Evolutionary conservation across 1,140 invertebrate species (phyloP).

Genomic region (Heliconius melpomene): DNA sequence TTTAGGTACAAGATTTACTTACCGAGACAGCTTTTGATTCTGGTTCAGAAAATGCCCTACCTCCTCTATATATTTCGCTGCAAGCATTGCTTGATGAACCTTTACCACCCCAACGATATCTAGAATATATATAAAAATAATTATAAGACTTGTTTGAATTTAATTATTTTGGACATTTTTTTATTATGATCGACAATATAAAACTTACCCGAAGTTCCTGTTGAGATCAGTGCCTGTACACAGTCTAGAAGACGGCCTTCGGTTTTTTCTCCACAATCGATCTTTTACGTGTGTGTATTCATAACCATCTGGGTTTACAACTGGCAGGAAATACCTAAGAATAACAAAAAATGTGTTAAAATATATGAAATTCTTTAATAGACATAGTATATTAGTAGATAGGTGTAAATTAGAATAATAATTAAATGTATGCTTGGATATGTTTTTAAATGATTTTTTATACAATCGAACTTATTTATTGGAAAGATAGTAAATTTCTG

Average conservation of each 20-base stretch:
- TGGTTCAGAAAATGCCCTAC: constrained; percentile 93
- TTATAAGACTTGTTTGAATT: neutral
- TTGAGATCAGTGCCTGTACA: constrained; percentile 91
- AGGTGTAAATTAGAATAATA: neutral
- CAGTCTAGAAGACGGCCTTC: constrained; percentile 78
- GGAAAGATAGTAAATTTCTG: too few species aligned
- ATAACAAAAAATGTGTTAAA: neutral
- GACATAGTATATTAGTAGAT: neutral
- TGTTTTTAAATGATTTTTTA: neutral
- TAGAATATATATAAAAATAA: constrained; percentile 43
- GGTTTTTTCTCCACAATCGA: constrained; percentile 92
- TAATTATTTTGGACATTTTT: too few species aligned
- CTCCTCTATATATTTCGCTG: constrained; percentile 94
- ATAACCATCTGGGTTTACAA: constrained; percentile 94
- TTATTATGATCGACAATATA: neutral
- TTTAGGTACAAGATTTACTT: constrained; percentile 52
- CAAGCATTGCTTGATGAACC: constrained; percentile 95
- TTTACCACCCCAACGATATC: constrained; percentile 89
- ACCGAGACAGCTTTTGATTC: constrained; percentile 90
- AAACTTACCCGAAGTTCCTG: constrained; percentile 86
- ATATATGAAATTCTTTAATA: neutral
- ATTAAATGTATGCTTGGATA: neutral
- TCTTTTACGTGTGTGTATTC: constrained; percentile 89
- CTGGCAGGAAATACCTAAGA: constrained; percentile 86
- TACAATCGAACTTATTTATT: neutral